Percentiles rank a stretch among this genome's conserved stretches.
Evolutionary conservation across 2,888 invertebrate genomes (phyloP).

Genomic region (Pogonocherus hispidulus): DNA sequence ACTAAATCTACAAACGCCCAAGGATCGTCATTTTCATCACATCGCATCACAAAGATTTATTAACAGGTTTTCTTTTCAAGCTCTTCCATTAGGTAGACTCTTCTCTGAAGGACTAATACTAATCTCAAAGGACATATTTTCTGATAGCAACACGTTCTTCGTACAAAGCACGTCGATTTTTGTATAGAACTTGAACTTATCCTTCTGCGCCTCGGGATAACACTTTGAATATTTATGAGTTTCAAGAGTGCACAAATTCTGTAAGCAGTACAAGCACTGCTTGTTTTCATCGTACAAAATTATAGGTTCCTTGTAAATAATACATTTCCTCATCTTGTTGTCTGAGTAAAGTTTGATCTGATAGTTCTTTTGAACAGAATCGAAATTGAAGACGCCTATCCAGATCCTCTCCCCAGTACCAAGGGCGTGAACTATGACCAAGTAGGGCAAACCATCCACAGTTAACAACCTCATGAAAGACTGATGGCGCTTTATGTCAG

Average conservation of each 20-base stretch:
- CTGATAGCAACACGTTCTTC: slow-evolving; percentile 41
- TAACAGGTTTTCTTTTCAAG: too few relatives aligned
- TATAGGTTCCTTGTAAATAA: slow-evolving; percentile 39
- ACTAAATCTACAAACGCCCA: too few relatives aligned
- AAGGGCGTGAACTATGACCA: slow-evolving; percentile 43
- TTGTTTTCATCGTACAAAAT: slow-evolving; percentile 42
- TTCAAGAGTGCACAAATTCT: slow-evolving; percentile 43
- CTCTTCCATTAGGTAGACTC: neutral
- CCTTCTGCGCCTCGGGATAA: slow-evolving; percentile 38
- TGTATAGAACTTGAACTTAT: slow-evolving; percentile 43
- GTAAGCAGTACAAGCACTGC: slow-evolving; percentile 47
- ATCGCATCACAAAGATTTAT: too few relatives aligned
- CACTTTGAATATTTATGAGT: slow-evolving; percentile 42
- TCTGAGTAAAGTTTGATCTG: slow-evolving; percentile 41
- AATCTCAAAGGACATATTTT: slow-evolving; percentile 42
- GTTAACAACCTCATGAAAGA: slow-evolving; percentile 45
- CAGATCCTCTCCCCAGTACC: slow-evolving; percentile 45
- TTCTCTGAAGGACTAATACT: slow-evolving; percentile 13
- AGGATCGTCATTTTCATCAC: too few relatives aligned
- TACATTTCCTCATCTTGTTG: slow-evolving; percentile 29
- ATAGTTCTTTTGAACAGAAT: slow-evolving; percentile 35
- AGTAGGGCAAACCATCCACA: slow-evolving; percentile 38
- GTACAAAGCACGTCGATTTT: slow-evolving; percentile 39
- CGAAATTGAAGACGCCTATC: slow-evolving; percentile 43
- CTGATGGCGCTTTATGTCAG: slow-evolving; percentile 40